A percentile compares a stretch with the other conserved stretches of the same genome.
Conservation (phyloP, 2,797 vertebrate genomes). For the Anableps anableps region DNA sequence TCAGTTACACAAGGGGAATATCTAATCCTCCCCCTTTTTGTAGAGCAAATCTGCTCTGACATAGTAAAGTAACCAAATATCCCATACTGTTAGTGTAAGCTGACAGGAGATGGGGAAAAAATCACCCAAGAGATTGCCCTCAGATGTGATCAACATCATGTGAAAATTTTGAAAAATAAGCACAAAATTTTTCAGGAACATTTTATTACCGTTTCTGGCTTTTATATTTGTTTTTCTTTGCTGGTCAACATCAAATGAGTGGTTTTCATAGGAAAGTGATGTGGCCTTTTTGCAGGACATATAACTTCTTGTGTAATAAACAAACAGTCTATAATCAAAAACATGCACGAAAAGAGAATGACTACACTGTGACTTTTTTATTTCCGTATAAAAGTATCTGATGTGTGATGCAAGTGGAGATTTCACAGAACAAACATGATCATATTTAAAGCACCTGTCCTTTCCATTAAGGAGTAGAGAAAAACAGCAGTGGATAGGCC, state of each 20-base stretch:
- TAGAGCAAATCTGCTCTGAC: background rate
- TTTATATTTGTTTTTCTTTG: background rate
- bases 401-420: slow-evolving; percentile 41
- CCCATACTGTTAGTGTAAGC: background rate
- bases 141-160: background rate
- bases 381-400: slow-evolving; percentile 4
- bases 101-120: background rate
- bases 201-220: background rate
- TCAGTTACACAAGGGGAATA: background rate
- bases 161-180: background rate
- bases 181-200: background rate
- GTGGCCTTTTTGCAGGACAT: background rate
- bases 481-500: slow-evolving; percentile 63
- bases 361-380: background rate
- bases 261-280: background rate
- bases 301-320: background rate
- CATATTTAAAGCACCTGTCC: slow-evolving; percentile 64
- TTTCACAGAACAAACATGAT: slow-evolving; percentile 53
- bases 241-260: background rate
- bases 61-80: background rate
- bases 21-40: background rate
- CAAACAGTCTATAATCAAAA: background rate
- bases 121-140: background rate
- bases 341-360: background rate
- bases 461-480: slow-evolving; percentile 67